phyloP scores from a whole-genome alignment of 2,888 invertebrate genomes.

The Synergus itoensis region DNA sequence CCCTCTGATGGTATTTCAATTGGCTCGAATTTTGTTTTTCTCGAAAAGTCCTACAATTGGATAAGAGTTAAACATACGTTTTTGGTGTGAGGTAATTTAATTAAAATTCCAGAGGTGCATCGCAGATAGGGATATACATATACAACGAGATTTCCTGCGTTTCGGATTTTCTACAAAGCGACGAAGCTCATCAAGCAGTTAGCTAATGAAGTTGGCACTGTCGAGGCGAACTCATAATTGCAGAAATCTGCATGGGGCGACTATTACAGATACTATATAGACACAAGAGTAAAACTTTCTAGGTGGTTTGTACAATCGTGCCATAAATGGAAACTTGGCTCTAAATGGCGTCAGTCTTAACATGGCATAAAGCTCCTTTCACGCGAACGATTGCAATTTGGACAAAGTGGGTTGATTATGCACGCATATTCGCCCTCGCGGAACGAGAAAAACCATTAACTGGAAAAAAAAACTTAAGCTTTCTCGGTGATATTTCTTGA shows the following conservation, averaged over 20 bases:
- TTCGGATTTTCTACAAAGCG: slow-evolving; percentile 25
- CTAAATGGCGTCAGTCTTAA: slow-evolving; percentile 61
- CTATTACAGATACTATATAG: not conserved
- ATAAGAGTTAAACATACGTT: not conserved
- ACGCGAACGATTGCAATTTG: slow-evolving; percentile 59
- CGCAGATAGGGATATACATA: slow-evolving; percentile 2
- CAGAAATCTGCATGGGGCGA: slow-evolving; percentile 21
- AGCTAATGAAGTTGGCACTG: slow-evolving; percentile 27
- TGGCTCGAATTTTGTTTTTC: not conserved
- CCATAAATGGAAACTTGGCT: slow-evolving; percentile 38
- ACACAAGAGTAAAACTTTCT: slow-evolving; percentile 34
- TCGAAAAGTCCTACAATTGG: not conserved
- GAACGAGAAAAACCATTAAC: not conserved
- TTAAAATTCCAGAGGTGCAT: slow-evolving; percentile 9
- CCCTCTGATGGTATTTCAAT: slow-evolving; percentile 9
- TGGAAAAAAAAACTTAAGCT: not conserved
- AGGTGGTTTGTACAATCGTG: slow-evolving; percentile 23
- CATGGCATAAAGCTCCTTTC: slow-evolving; percentile 64
- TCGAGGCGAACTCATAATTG: slow-evolving; percentile 25
- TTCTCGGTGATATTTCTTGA: slow-evolving; percentile 12
- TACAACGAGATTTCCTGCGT: slow-evolving; percentile 7
- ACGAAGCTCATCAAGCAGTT: slow-evolving; percentile 34
- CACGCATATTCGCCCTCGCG: slow-evolving; percentile 20
- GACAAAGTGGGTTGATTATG: slow-evolving; percentile 48
- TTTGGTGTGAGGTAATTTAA: not conserved